Base-by-base conservation (phyloP, 2,113 vertebrate genomes). In the Alligator mississippiensis region DNA sequence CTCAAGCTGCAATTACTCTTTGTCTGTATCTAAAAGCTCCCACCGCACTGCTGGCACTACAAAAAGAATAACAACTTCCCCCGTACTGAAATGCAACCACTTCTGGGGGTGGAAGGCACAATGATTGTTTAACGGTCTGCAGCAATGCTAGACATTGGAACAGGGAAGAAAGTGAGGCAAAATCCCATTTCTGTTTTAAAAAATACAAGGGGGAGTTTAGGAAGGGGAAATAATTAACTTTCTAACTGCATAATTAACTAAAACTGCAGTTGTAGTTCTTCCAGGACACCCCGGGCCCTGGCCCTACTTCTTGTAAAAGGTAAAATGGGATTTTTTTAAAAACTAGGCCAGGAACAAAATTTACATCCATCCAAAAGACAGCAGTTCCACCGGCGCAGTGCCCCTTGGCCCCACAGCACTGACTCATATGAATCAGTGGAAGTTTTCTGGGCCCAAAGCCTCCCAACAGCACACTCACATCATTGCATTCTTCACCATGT, bases 111-210 rank as follows among this genome's bases (percentile, higher is more conserved):
- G 34, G 70, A 93, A 38, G 47, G 47, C 11, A 58, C 17, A 95
- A 86, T 79, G 93, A 84, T 77, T 97, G 94, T 79, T 93, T 68
- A 90, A 83, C 6, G 83, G 3, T 3, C 30, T 95, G 80, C 58
- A 80, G 87, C 54, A 89, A 93, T 88, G 84, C 85, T 93, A 75
- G 21, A 25, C 11, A 78, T 87, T 80, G 0, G 88, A 93, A 82
- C 76, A 75, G 88, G 93, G 75, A 91, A 85, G 82, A 93, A 85
- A 25, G 34, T 89, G 58, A 82, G 55, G 21, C 30, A 75, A 85
- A 90, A 90, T 38, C 82, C 47, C 77, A 27, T 79, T 80, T 30
- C 60, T 93, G 55, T 18, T 92, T 90, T 59, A 80, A 93, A 89
- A 16, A 84, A 58, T 59, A 87, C 93, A 19, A n/a, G 17, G 6